A percentile compares a stretch with the other conserved stretches of the same genome.
phyloP scores from a whole-genome alignment of 2,888 invertebrate species.

The Archaeoteleia sp. region DNA sequence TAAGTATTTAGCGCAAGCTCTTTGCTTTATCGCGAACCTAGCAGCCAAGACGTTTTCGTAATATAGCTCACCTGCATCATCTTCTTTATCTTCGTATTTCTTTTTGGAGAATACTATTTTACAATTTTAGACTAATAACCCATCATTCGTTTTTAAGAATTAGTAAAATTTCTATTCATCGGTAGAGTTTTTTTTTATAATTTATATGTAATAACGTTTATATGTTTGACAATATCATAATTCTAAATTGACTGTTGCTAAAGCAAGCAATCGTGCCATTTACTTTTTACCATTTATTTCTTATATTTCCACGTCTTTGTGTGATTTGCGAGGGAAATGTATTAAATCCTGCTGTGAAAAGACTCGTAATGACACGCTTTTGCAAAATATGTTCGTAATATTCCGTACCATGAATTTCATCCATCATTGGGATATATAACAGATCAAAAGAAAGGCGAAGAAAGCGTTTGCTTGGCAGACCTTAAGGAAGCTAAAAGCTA shows the following conservation, averaged over 20 bases:
- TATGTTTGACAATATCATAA: too few relatives aligned
- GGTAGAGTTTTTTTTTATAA: too few relatives aligned
- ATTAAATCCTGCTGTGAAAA: slow-evolving; percentile 28
- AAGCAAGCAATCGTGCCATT: too few relatives aligned
- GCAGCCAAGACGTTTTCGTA: slow-evolving; percentile 69
- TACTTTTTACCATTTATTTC: slow-evolving; percentile 13
- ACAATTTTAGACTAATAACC: slow-evolving; percentile 35
- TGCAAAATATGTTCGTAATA: slow-evolving; percentile 60
- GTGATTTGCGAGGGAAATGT: slow-evolving; percentile 34
- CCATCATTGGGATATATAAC: slow-evolving; percentile 45
- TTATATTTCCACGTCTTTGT: slow-evolving; percentile 20
- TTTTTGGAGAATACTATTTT: slow-evolving; percentile 37
- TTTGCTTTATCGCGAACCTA: slow-evolving; percentile 74
- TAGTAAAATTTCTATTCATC: too few relatives aligned
- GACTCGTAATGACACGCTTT: slow-evolving; percentile 32
- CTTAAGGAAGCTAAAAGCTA: slow-evolving; percentile 68
- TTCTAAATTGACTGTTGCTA: not conserved
- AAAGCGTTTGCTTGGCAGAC: slow-evolving; percentile 63
- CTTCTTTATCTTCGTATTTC: slow-evolving; percentile 25
- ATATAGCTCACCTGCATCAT: slow-evolving; percentile 43
- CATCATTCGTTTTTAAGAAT: slow-evolving; percentile 20
- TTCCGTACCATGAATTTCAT: slow-evolving; percentile 51
- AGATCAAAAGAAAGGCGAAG: slow-evolving; percentile 58
- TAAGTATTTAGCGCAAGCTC: slow-evolving; percentile 75
- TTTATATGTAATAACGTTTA: too few relatives aligned